These are phyloP conservation scores for Larimichthys crocea DNA, from an alignment of 2,113 vertebrate species.

Conservation along the genomic window DNA sequence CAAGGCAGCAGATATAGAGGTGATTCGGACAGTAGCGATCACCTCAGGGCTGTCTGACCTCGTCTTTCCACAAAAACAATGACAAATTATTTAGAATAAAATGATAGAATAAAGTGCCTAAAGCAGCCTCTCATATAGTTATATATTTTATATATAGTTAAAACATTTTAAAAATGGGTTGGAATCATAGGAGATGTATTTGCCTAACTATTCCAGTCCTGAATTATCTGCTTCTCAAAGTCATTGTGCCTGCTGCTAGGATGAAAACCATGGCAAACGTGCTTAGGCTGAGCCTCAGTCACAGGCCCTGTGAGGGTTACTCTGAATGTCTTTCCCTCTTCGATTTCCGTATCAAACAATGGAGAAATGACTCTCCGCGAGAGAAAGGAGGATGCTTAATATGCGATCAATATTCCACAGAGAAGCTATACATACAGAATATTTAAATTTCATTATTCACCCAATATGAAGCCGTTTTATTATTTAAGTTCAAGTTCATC, in stretches of 20 bases:
- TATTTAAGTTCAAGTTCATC: conserved; percentile 51
- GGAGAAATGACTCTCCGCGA: conserved; percentile 41
- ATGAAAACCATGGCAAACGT: conserved; percentile 75
- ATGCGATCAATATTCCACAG: conserved; percentile 45
- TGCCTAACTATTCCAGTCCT: conserved; percentile 51
- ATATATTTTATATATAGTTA: not conserved
- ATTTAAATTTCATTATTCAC: conserved; percentile 27
- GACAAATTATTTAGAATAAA: not conserved
- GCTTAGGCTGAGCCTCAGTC: conserved; percentile 79
- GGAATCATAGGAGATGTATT: conserved; percentile 28
- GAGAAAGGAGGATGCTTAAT: conserved; percentile 24
- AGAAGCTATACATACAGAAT: conserved; percentile 17
- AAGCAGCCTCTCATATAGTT: not conserved
- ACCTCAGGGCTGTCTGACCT: conserved; percentile 9
- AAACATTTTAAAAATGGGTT: conserved; percentile 22
- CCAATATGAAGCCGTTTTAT: conserved; percentile 12
- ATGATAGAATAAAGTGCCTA: conserved; percentile 18
- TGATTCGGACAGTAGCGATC: conserved; percentile 42
- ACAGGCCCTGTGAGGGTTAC: conserved; percentile 72
- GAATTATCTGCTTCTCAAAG: conserved; percentile 66
- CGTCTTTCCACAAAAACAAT: conserved; percentile 18
- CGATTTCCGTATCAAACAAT: conserved; percentile 66
- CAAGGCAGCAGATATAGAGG: conserved; percentile 14
- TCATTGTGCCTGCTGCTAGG: conserved; percentile 68
- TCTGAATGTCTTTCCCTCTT: conserved; percentile 67